A percentile compares a stretch with the other conserved stretches of the same genome.
Conservation (phyloP, 1,140 invertebrate genomes). For the Magallana ariakensis region DNA sequence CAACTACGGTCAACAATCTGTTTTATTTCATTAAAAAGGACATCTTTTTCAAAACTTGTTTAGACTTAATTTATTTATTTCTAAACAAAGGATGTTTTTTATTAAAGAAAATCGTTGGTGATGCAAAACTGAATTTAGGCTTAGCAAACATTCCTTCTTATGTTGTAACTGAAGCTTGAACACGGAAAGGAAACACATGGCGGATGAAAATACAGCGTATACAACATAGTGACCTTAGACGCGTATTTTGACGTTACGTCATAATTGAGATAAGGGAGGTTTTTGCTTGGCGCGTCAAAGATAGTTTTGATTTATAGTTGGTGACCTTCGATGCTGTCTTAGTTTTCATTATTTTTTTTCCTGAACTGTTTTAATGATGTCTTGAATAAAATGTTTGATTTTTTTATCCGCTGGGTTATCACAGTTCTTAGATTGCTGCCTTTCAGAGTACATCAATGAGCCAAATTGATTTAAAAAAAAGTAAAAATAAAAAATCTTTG, state of each 20-base stretch:
- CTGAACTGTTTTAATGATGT: neutral
- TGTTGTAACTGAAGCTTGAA: neutral
- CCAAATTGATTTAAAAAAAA: neutral
- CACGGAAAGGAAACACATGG: too few species aligned
- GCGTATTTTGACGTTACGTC: too few species aligned
- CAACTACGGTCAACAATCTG: too few species aligned
- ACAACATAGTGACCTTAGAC: too few species aligned
- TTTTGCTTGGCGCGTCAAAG: too few species aligned
- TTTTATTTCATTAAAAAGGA: too few species aligned
- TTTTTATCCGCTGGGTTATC: neutral
- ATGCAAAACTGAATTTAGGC: too few species aligned
- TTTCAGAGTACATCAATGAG: neutral
- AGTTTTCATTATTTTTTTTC: neutral
- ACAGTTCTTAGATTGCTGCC: neutral
- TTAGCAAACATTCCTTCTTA: neutral
- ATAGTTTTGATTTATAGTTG: slow-evolving; percentile 1
- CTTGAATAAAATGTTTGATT: neutral
- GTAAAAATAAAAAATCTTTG: neutral
- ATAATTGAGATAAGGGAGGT: too few species aligned
- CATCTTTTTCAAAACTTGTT: too few species aligned
- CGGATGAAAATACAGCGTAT: neutral
- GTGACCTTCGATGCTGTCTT: neutral
- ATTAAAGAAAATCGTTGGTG: too few species aligned
- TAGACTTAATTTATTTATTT: too few species aligned
- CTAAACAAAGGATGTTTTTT: too few species aligned